Conservation (phyloP, 2,113 vertebrate genomes). For the Chunga burmeisteri region DNA sequence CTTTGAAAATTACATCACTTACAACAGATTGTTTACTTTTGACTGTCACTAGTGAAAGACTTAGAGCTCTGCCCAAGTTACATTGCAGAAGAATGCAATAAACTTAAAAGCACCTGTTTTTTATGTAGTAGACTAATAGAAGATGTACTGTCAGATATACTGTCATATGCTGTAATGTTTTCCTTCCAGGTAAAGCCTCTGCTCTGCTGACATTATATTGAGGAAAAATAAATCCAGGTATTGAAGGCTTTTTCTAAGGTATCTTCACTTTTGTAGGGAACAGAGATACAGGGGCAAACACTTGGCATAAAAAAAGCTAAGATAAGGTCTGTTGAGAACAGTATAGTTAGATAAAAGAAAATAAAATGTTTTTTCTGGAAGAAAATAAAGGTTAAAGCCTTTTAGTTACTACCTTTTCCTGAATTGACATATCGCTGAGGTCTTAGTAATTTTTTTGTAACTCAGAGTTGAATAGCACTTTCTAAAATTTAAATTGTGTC, state of each 20-base stretch:
- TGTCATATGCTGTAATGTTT: background rate
- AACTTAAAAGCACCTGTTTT: background rate
- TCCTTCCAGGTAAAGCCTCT: background rate
- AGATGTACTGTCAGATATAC: background rate
- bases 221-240: background rate
- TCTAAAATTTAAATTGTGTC: background rate
- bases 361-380: background rate
- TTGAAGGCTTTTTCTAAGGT: background rate
- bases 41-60: background rate
- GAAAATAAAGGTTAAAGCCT: background rate
- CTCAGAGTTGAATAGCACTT: background rate
- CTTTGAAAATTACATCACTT: background rate
- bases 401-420: background rate
- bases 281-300: background rate
- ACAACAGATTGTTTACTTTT: constrained; percentile 9
- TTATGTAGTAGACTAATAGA: background rate
- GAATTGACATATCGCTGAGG: background rate
- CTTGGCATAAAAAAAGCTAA: background rate
- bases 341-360: background rate
- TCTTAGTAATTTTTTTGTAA: background rate
- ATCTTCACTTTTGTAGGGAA: background rate
- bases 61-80: background rate
- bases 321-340: background rate
- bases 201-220: background rate
- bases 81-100: background rate